Base-by-base conservation (phyloP, 2,113 vertebrate species). In the Erpornis zantholeuca region DNA sequence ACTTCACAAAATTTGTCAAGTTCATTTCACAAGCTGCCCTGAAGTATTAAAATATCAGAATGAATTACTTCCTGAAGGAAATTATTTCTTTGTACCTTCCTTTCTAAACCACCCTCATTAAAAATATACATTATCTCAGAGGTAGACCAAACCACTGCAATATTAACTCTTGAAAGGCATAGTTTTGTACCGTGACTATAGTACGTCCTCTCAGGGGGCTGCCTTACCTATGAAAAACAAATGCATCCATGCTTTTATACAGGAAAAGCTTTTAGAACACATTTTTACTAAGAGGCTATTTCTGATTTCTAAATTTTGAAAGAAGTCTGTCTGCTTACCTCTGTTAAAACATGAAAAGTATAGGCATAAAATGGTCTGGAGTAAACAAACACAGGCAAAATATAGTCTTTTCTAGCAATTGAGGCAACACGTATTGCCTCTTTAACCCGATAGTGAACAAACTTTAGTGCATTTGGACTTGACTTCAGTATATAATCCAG, bases 301-400 rank as follows among this genome's bases (percentile, higher is more conserved):
- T 86, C 64, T 81, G 75, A 77, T 35, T 8, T 73, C 82, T 76
- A 68, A 5, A 61, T 82, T 94, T 93, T 40, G 50, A 61, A 86
- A 94, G 22, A 90, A 27, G 6, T 83, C 44, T 80, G 3, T 65
- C 73, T 91, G 70, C 97, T 97, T 98, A 99, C 99, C 98, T 99
- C 97, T 91, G 99, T 98, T 60, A 99, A 98, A 94, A 97, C 97
- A 88, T 98, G 94, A 84, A 99, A 98, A 33, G 98, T 99, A 79
- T 99, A 98, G 65, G 98, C 98, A 87, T 99, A 99, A 97, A 99
- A 99, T 63, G 98, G 98, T 84, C 99, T 98, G 95, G 98, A 98
- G 94, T 99, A 99, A 94, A 99, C 98, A 95, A 99, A 99, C 71
- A 99, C 98, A 8, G 99, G 99, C 69, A 99, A 96, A 45, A 94